These are phyloP conservation scores for Parnassius mnemosyne DNA, from an alignment of 2,888 invertebrate genomes.

Conservation along the genomic window DNA sequence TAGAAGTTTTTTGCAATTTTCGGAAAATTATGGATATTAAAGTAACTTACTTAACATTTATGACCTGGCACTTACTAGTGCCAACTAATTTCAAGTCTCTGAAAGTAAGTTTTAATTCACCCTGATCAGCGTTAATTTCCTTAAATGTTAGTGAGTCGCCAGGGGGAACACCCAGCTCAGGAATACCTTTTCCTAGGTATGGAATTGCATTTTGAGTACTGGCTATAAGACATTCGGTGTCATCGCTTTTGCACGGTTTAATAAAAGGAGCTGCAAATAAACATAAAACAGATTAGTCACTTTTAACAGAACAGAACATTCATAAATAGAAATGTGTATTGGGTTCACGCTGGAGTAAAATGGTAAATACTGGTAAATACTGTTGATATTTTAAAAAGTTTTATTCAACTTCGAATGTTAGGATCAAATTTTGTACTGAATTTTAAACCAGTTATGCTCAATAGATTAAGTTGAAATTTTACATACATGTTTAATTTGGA, in stretches of 20 bases:
- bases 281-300: not conserved
- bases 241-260: conserved; percentile 39
- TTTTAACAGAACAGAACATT: too few species aligned
- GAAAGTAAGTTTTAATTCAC: conserved; percentile 38
- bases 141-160: conserved; percentile 39
- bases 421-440: too few species aligned
- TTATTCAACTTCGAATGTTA: too few species aligned
- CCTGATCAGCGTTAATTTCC: conserved; percentile 33
- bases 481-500: too few species aligned
- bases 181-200: conserved; percentile 34
- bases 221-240: conserved; percentile 36
- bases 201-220: conserved; percentile 37
- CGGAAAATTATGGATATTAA: not conserved
- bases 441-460: too few species aligned
- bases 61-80: conserved; percentile 35
- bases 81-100: conserved; percentile 34
- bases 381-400: too few species aligned
- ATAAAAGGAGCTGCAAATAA: conserved; percentile 38
- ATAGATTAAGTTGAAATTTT: too few species aligned
- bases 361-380: too few species aligned
- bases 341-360: too few species aligned
- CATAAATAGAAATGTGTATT: too few species aligned
- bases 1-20: too few species aligned
- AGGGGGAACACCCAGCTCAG: conserved; percentile 33
- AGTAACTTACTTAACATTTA: conserved; percentile 40